Conservation (phyloP, 1,140 invertebrate species). For the Drosophila malerkotliana region DNA sequence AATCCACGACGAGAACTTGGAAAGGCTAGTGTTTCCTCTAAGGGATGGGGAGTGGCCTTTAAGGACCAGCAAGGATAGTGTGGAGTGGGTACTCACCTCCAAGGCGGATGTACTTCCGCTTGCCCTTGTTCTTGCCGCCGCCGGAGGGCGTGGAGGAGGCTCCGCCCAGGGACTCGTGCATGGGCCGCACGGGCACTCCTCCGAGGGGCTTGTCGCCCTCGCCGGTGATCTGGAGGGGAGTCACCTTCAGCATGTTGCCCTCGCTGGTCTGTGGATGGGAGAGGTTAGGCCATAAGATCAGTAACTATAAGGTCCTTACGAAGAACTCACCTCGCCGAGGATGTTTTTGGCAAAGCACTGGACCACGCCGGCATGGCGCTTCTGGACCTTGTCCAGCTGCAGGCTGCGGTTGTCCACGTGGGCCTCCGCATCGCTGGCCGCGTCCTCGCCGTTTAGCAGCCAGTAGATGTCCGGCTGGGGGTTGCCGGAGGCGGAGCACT, state of each 20-base stretch:
- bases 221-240: slow-evolving; percentile 89
- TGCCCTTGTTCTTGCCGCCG: slow-evolving; percentile 81
- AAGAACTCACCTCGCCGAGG: slow-evolving; percentile 87
- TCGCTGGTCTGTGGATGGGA: slow-evolving; percentile 83
- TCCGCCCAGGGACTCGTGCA: slow-evolving; percentile 39
- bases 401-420: slow-evolving; percentile 85
- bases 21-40: not conserved
- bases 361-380: slow-evolving; percentile 91
- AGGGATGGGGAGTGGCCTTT: too few species aligned
- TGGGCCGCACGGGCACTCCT: slow-evolving; percentile 62
- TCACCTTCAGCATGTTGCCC: slow-evolving; percentile 88
- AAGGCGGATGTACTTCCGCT: slow-evolving; percentile 83
- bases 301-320: too few species aligned
- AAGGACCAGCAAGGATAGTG: not conserved
- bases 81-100: slow-evolving; percentile 61
- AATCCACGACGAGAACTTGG: slow-evolving; percentile 40
- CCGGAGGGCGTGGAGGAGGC: slow-evolving; percentile 22
- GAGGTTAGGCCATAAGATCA: not conserved
- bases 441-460: slow-evolving; percentile 92
- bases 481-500: slow-evolving; percentile 88
- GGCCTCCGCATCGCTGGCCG: slow-evolving; percentile 86
- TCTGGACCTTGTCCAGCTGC: slow-evolving; percentile 85
- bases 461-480: slow-evolving; percentile 91
- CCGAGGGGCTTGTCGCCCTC: slow-evolving; percentile 73
- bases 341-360: slow-evolving; percentile 94